Evolutionary conservation across 2,113 vertebrate genomes (phyloP), one percentile per base, ranked within the genome.

Genomic region (Cryptotis parvus): DNA sequence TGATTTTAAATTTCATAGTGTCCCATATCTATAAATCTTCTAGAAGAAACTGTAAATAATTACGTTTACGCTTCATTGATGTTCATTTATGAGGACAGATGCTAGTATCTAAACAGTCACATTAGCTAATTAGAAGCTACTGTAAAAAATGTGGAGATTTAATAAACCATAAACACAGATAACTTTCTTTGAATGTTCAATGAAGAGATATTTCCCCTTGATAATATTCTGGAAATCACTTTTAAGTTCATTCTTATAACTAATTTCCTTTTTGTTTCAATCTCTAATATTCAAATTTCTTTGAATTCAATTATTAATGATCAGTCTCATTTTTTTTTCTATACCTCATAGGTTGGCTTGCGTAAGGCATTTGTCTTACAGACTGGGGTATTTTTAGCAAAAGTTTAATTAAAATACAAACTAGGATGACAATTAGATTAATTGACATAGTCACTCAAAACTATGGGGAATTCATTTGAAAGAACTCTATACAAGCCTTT

Each of bases 51-150:
- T 7, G 18, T 12, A 69, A 6, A 20, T 72, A 39, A 22, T 82
- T 79, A 87, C 72, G 8, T 83, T 81, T 88, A 43, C 82, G 31
- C 37, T 84, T 95, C 81, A 90, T 15, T 91, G 69, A 33, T 39
- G n/a, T 68, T 7, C 45, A 49, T 84, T 91, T 76, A 84, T 55
- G 75, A 94, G 63, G 74, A 90, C 78, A 77, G 74, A 89, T 10
- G 3, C 33, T 33, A 87, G 31, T 80, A 74, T 58, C 43, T 35
- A 70, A 91, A 9, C 11, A 9, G 84, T 55, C 20, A 76, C 29
- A 72, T 81, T 68, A 88, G 55, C 45, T 77, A 39, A 74, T 85
- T 81, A 65, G 72, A 52, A 89, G 9, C 11, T 61, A 77, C 74
- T 87, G 35, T 26, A 14, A 65, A 90, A 87, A 79, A 75, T 33